These are phyloP conservation scores for Chelon labrosus DNA, from an alignment of 2,797 vertebrate genomes.

Conservation along the genomic window DNA sequence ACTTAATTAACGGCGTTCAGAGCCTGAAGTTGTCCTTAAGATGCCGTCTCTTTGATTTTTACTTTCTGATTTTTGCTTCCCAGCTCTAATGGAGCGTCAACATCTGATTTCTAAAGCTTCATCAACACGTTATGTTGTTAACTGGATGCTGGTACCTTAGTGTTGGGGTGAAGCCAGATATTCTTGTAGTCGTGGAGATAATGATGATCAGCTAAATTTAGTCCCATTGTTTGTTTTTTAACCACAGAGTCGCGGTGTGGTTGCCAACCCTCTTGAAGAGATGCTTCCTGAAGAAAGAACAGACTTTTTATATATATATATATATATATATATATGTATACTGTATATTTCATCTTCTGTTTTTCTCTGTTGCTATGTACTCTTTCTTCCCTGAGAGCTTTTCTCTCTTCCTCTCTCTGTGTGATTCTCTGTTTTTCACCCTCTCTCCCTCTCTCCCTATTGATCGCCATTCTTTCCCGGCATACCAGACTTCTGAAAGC, in stretches of 20 bases:
- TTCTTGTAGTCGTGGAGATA: constrained; percentile 21
- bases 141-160: no score
- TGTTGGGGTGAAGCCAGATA: constrained; percentile 4
- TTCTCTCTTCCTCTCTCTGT: background rate
- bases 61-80: background rate
- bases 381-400: background rate
- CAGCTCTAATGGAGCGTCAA: background rate
- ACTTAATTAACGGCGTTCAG: background rate
- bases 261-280: background rate
- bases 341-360: background rate
- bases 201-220: constrained; percentile 34
- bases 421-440: background rate
- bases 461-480: constrained; percentile 25
- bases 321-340: no score
- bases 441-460: background rate
- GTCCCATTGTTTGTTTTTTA: constrained; percentile 1
- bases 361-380: constrained; percentile 3
- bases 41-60: background rate
- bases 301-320: background rate
- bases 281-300: no score
- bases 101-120: background rate
- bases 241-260: background rate
- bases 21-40: no score
- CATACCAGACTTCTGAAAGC: constrained; percentile 28
- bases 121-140: no score